Conservation (phyloP, 2,113 vertebrate genomes). For the Dascyllus trimaculatus region DNA sequence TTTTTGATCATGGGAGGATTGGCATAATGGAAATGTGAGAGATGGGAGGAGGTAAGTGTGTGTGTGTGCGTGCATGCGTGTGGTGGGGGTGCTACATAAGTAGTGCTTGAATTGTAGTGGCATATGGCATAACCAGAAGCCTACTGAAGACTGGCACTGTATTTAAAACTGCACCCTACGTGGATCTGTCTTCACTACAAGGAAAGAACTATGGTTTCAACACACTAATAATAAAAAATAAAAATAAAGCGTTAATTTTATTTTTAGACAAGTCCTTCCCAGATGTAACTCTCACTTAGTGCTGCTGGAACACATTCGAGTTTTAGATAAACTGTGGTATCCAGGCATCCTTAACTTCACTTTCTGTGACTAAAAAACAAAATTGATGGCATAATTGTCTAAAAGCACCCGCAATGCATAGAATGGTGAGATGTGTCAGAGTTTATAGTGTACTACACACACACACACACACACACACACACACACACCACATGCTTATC, state of each 20-base stretch:
- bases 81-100: conserved; percentile 14
- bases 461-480: background rate
- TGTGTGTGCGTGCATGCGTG: conserved; percentile 10
- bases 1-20: conserved; percentile 13
- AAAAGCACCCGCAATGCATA: background rate
- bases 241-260: conserved; percentile 9
- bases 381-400: conserved; percentile 3
- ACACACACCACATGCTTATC: background rate
- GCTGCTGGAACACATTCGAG: conserved; percentile 10
- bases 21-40: conserved; percentile 15
- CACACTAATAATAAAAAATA: background rate
- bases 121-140: conserved; percentile 70
- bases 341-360: conserved; percentile 12
- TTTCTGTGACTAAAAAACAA: conserved; percentile 41
- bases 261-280: conserved; percentile 15
- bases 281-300: conserved; percentile 6
- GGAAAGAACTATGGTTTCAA: conserved; percentile 12
- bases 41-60: conserved; percentile 10
- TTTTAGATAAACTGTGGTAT: conserved; percentile 11
- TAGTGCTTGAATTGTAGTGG: conserved; percentile 59
- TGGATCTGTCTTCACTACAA: conserved; percentile 44
- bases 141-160: conserved; percentile 45
- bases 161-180: conserved; percentile 40
- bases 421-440: background rate
- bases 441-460: background rate